Base-by-base conservation (phyloP, 2,888 invertebrate species). In the Pristionchus arcanus region DNA sequence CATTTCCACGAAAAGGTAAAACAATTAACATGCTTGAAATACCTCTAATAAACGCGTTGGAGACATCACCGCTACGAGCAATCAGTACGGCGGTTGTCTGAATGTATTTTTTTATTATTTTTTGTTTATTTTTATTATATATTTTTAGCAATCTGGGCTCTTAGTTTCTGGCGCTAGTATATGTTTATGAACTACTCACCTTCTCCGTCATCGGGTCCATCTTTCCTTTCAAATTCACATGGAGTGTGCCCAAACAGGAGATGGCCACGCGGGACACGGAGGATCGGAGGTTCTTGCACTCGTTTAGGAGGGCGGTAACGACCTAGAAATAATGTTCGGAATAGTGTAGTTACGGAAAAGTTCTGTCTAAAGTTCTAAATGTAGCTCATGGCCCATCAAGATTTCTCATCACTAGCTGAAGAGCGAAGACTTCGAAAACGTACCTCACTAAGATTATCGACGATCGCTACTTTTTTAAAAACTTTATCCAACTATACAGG, bases 201-300 rank as follows among this genome's bases (percentile, higher is more conserved):
- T 92, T 92, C 49, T 94, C 94, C 53, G 91, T 91, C 88, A 93
- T 97, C 92, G 96, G 95, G 95, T 97, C 97, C 95, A 97, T 96
- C 90, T 94, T 93, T 91, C 95, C 95, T 91, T 95, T 96, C 86
- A 96, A 94, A 90, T 94, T 92, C 42, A 96, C 96, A 95, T 98
- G 98, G 92, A 99, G 95, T 91, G 98, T 97, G 1, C 97, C 97
- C 74, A 98, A 96, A 15, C 97, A 97, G 91, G 97, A 96, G 94
- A 98, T 98, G 28, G 98, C 98, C 7, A 97, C 97, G 85, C 98
- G 96, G 0, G 98, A 97, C 0, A 98, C 98, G 95, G 98, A 97
- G 0, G 98, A 98, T 42, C 99, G 96, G 91, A 99, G 96, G 95
- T 98, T 98, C 92, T 97, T 97, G 89, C 92, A 92, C 81, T 93